Conservation (phyloP, 2,888 invertebrate genomes). For the Criorhina ranunculi region DNA sequence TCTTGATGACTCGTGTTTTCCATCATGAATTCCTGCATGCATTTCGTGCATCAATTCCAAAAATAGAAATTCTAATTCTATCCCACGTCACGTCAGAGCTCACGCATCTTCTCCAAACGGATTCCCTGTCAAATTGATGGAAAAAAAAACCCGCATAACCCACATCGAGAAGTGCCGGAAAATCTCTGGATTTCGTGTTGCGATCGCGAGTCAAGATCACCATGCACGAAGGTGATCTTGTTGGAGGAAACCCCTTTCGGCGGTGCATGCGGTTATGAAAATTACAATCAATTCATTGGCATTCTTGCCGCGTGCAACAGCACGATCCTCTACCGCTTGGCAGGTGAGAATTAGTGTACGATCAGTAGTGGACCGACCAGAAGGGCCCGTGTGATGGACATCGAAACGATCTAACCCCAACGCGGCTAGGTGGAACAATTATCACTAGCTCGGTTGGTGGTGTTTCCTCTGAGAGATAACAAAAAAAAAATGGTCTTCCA, state of each 20-base stretch:
- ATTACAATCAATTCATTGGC: conserved; percentile 23
- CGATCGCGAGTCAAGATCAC: conserved; percentile 1
- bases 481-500: background rate
- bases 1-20: background rate
- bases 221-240: conserved; percentile 19
- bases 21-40: background rate
- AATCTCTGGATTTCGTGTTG: background rate
- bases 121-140: background rate
- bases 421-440: conserved; percentile 3
- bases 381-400: conserved; percentile 9
- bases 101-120: conserved; percentile 1
- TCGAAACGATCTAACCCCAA: background rate
- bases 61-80: background rate
- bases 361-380: conserved; percentile 1
- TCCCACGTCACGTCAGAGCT: background rate
- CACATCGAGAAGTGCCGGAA: conserved; percentile 12
- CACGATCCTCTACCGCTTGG: conserved; percentile 6
- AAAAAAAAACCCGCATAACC: background rate
- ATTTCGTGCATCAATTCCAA: background rate
- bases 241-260: background rate
- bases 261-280: background rate
- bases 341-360: conserved; percentile 15
- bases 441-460: background rate
- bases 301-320: conserved; percentile 20
- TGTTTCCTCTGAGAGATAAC: no score